Evolutionary conservation across 2,113 vertebrate species (phyloP), one percentile per base, ranked within the genome.

Genomic region (Leptobrachium ailaonicum): DNA sequence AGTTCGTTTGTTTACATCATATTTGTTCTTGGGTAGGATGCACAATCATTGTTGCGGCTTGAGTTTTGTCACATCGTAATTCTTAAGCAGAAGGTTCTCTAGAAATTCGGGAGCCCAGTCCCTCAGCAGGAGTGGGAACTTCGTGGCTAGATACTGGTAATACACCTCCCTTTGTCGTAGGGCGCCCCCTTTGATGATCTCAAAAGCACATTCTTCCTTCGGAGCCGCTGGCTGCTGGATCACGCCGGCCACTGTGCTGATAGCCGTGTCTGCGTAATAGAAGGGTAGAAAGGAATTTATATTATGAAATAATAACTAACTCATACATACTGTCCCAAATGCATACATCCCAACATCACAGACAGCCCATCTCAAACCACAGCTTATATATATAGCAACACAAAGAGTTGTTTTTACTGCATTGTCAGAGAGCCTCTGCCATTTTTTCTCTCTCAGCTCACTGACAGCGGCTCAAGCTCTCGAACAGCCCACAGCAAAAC

Each of bases 141-240:
- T 0, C 2, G 44, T 0, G 0, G 0, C 0, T 5, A 2, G 0
- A 20, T 9, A 0, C 0, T 80, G 83, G 12, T 91, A 94, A 54
- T 81, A 79, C 1, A 94, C 2, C 83, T 93, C 91, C 0, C 88
- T 77, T 63, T 40, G 82, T n/a, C 88, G 88, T 50, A 93, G 86
- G 0, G 9, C 84, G 40, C 83, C 88, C 0, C 89, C 88, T 50
- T 86, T 90, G 86, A 94, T 87, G 78, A 94, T 94, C 82, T 92
- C 90, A 79, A 94, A 82, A 0, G 92, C 91, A 0, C 92, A 94
- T 7, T 92, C 90, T 66, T 92, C 90, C 85, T 93, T 93, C 0
- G 90, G 90, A 0, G 90, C 76, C 0, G 86, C 81, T 0, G 8
- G 0, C 0, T 0, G 0, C 0, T 0, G 0, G 0, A 87, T 0